These are phyloP conservation scores for Crypturellus tataupa DNA, from an alignment of 2,797 vertebrate genomes.

Conservation along the genomic window DNA sequence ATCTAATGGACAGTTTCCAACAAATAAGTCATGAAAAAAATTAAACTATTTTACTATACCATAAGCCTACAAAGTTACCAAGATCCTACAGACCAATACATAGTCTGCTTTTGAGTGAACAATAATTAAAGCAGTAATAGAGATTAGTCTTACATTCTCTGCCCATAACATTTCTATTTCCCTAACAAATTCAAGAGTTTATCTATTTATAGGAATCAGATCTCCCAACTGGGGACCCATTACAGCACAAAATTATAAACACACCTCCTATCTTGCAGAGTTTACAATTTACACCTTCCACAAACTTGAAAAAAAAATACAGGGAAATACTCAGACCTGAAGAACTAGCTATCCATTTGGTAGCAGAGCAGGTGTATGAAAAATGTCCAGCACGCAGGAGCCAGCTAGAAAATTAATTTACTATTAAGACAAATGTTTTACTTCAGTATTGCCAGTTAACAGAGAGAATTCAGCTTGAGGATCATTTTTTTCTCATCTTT, in stretches of 20 bases:
- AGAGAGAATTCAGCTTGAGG: background rate
- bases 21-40: background rate
- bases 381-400: background rate
- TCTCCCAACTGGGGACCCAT: background rate
- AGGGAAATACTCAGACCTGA: background rate
- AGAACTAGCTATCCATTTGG: background rate
- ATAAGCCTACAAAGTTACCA: background rate
- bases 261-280: background rate
- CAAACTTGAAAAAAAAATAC: background rate
- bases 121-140: background rate
- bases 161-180: background rate
- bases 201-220: background rate
- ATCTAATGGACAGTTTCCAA: background rate
- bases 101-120: background rate
- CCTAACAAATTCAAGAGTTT: background rate
- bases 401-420: background rate
- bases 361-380: background rate
- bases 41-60: background rate
- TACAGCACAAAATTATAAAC: background rate
- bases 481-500: background rate
- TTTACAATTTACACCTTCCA: background rate
- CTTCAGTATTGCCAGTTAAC: background rate
- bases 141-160: background rate
- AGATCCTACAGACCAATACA: background rate
- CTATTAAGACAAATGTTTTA: background rate